Percentiles rank a stretch among this genome's conserved stretches.
Evolutionary conservation across 2,797 vertebrate species (phyloP).

Genomic region (Anguilla pacifica): DNA sequence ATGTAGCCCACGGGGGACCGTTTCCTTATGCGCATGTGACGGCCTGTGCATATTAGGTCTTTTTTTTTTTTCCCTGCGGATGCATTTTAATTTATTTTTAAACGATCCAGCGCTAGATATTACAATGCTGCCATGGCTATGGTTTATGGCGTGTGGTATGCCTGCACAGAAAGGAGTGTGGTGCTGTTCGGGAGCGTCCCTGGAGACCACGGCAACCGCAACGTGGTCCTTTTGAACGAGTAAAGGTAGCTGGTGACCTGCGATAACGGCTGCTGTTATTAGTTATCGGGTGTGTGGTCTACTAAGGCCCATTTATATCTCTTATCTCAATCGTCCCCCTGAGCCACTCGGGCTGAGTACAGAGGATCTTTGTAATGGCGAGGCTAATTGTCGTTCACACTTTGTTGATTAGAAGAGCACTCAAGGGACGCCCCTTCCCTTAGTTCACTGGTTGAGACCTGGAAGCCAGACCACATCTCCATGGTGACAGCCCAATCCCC

Average conservation of each 20-base stretch:
- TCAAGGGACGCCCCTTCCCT: conserved; percentile 23
- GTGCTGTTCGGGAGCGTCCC: neutral
- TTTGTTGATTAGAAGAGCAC: conserved; percentile 35
- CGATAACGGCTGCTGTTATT: conserved; percentile 36
- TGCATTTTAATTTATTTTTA: neutral
- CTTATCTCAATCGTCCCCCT: conserved; percentile 33
- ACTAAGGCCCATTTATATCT: conserved; percentile 33
- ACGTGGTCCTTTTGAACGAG: conserved; percentile 13
- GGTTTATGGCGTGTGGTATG: neutral
- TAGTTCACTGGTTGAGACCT: conserved; percentile 9
- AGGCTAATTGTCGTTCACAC: conserved; percentile 39
- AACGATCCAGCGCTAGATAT: neutral
- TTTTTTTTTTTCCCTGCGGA: neutral
- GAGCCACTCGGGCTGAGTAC: conserved; percentile 14
- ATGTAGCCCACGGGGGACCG: neutral
- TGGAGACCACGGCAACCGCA: neutral
- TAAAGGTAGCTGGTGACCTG: conserved; percentile 20
- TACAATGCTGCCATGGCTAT: neutral
- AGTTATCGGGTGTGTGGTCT: conserved; percentile 23
- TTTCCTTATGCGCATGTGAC: conserved; percentile 2
- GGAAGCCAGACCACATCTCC: conserved; percentile 20
- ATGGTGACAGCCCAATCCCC: conserved; percentile 21
- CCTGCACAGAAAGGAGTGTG: neutral
- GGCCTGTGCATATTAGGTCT: neutral
- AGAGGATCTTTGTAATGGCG: conserved; percentile 3